These are phyloP conservation scores for Zosterops pallidus DNA, from an alignment of 2,113 vertebrate genomes.

Conservation along the genomic window DNA sequence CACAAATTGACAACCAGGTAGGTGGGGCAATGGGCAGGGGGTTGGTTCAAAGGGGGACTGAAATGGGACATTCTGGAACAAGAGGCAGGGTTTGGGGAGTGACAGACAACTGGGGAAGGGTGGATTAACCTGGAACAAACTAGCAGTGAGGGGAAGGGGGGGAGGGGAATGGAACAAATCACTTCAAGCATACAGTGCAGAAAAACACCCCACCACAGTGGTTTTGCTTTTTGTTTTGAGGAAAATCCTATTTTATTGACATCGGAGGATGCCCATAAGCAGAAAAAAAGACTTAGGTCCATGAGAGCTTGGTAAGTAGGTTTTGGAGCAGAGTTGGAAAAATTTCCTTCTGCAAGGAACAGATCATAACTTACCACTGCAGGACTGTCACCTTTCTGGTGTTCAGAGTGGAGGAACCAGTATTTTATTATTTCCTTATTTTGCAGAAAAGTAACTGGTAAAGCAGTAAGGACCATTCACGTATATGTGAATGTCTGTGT, in stretches of 20 bases:
- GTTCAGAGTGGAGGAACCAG: neutral
- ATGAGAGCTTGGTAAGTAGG: neutral
- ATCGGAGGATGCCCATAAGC: neutral
- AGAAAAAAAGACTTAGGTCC: neutral
- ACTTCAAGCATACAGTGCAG: too few species aligned
- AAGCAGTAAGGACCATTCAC: neutral
- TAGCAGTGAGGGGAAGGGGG: too few species aligned
- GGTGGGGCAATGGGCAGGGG: too few species aligned
- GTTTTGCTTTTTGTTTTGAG: neutral
- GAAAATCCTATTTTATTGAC: neutral
- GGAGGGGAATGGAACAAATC: too few species aligned
- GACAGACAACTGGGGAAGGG: too few species aligned
- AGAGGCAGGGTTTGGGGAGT: too few species aligned
- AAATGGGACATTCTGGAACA: too few species aligned
- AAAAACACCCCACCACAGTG: too few species aligned
- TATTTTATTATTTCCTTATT: neutral
- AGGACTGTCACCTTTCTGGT: neutral
- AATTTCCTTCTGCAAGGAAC: neutral
- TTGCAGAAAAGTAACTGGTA: neutral
- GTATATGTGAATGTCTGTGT: fast-evolving
- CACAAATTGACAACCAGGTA: too few species aligned
- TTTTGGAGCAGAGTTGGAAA: neutral
- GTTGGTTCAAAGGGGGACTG: too few species aligned
- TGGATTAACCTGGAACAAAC: too few species aligned
- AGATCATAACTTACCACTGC: neutral